These are phyloP conservation scores for Sarcophaga caerulescens DNA, from an alignment of 2,888 invertebrate species.

Conservation along the genomic window DNA sequence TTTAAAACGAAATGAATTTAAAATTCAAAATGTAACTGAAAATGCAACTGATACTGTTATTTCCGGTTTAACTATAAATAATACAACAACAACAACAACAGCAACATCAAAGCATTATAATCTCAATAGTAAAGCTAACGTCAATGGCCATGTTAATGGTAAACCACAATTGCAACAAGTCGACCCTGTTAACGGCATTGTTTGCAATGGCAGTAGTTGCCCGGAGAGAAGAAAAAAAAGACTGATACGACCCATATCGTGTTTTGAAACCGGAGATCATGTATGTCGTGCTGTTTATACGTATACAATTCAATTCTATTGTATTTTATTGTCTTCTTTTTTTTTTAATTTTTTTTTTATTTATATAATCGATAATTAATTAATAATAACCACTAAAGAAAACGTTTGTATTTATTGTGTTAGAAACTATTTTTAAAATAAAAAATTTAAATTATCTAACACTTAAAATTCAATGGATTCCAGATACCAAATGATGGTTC, in stretches of 20 bases:
- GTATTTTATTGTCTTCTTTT: neutral
- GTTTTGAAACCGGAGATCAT: slow-evolving; percentile 62
- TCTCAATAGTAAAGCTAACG: neutral
- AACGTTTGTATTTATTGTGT: neutral
- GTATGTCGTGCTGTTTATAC: slow-evolving; percentile 39
- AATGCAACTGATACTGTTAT: slow-evolving; percentile 30
- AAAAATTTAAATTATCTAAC: too few relatives aligned
- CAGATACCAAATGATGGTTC: too few relatives aligned
- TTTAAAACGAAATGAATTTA: neutral
- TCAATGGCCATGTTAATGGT: neutral
- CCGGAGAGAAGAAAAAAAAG: slow-evolving; percentile 37
- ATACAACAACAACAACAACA: neutral
- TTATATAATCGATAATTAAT: neutral
- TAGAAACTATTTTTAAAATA: too few relatives aligned
- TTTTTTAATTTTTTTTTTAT: slow-evolving; percentile 14
- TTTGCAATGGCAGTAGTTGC: neutral
- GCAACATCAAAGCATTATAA: neutral
- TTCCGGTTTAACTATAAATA: slow-evolving; percentile 58
- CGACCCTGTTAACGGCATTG: neutral
- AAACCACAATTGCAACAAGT: slow-evolving; percentile 25
- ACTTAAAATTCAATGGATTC: too few relatives aligned
- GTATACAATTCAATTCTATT: slow-evolving; percentile 6
- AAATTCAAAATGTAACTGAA: slow-evolving; percentile 29
- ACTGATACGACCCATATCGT: slow-evolving; percentile 57
- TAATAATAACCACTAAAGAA: neutral